Base-by-base conservation (phyloP, 2,797 vertebrate species). In the Tympanoctomys barrerae region DNA sequence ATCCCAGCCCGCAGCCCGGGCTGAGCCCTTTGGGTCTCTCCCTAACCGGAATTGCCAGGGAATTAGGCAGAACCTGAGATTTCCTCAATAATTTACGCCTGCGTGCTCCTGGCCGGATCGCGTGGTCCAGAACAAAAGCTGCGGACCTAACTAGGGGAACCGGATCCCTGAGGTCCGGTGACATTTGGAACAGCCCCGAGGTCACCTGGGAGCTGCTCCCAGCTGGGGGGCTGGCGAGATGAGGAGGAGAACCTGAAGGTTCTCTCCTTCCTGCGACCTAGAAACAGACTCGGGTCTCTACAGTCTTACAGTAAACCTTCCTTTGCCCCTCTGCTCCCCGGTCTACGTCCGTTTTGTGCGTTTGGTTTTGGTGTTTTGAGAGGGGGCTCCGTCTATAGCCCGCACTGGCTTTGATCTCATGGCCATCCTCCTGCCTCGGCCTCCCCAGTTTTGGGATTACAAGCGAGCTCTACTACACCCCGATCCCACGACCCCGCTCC, bases 41-140 rank as follows among this genome's bases (percentile, higher is more conserved):
- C 89, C 36, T 22, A 80, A 83, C 54, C 7, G 28, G 73, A 91
- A 75, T 81, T 31, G 0, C 93, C 7, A 36, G 89, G 78, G 85
- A 95, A 90, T 42, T 84, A 90, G 87, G 90, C 88, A 97, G 93
- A 95, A 94, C 86, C 96, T 92, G 90, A 95, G 97, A 93, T 96
- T 92, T 95, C 86, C 93, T 97, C 62, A 84, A 89, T 96, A 93
- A 97, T 97, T 97, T 83, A 97, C 14, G 73, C 22, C 81, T 16
- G 0, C 19, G 39, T 61, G 78, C 91, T 96, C 80, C n/a, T 75
- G 85, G 86, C 14, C 9, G 90, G 78, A 89, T 97, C 94, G 1
- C 19, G 42, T 89, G 96, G 87, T 57, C 16, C 42, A 0, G 13
- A 93, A 94, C 96, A 95, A 91, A 89, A 83, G 22, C 5, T 24